Evolutionary conservation across 1,140 invertebrate species (phyloP), one percentile per base, ranked within the genome.

Genomic region (Branchinecta lindahli): DNA sequence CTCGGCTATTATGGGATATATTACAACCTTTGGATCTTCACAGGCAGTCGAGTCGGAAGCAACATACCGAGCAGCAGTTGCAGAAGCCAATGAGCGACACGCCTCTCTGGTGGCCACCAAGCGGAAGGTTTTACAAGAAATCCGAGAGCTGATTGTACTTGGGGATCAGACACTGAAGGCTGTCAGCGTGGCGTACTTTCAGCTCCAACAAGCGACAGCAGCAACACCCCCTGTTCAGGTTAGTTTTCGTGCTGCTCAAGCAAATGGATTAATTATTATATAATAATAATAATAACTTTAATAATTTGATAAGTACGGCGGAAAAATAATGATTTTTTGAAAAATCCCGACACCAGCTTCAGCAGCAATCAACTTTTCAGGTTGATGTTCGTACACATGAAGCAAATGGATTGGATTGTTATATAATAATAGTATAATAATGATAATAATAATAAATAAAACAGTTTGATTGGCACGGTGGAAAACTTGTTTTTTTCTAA

Each of bases 111-210:
- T 81, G 70, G 78, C 78, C 72, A 74, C 79, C 7, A 84, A 83
- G 74, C 78, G 73, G 18, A 78, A 82, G 69, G 74, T 83, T 12
- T 72, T 84, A 33, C 76, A 78, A 65, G 77, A 78, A 73, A 74
- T 82, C n/a, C 76, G 82, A 46, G 83, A 84, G 72, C 78, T 84
- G 47, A 80, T 84, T 61, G 73, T 78, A 46, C 77, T 80, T 47
- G 81, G 81, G 76, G 83, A 84, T 74, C 78, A 82, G 73, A 80
- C 80, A 8, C 80, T 84, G 74, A 83, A 83, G 77, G 76, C 78
- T 3, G 82, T 81, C 5, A 83, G 82, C 12, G 79, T 82, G 47
- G 78, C 78, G 8, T 85, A 84, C 73, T 85, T 85, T 75, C 79
- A 83, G 72, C 76, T 84, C 45, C 78, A 83, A 68, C 81, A 84